Base-by-base conservation (phyloP, 2,797 vertebrate species). In the Anabacerthia variegaticeps region DNA sequence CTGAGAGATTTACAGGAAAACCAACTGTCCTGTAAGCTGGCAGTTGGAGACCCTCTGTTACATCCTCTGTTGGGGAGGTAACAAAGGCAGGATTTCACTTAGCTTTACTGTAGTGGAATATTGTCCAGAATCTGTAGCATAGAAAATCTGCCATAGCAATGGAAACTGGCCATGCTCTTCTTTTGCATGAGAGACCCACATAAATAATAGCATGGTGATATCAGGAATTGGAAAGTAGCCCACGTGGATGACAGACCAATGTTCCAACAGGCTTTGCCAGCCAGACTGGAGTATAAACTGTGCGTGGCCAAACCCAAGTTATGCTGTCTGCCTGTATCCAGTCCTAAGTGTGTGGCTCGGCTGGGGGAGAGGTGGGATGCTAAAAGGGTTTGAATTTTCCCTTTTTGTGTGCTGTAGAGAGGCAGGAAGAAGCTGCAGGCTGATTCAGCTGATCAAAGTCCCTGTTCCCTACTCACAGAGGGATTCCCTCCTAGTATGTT, bases 301-400 rank as follows among this genome's bases (percentile, higher is more conserved):
- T 0, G 17, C 0, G 4, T 12, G 22, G 27, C 52, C 17, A 3
- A 30, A 43, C 61, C 14, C 20, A 14, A 62, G 27, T 14, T 20
- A 41, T 32, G 28, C 28, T 41, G 61, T n/a, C 41, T 63, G 14
- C 30, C 61, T 63, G 41, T 30, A 63, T n/a, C 30, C 10, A 23
- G 30, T 44, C 61, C 30, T 43, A 44, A 30, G 30, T 14, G 17
- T 43, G 30, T 63, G 30, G 30, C 21, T 63, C 5, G 21, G 30
- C 30, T 44, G 41, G 14, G 61, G 21, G 7, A 23, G 30, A 43
- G 23, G 41, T 43, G 30, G 41, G 28, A 32, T 44, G 61, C 39
- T 43, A 63, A 63, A 63, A 63, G 41, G 41, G 21, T 12, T 63
- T 32, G 30, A 63, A 32, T 43, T 80, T 52, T 48, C 61, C 68